These are phyloP conservation scores for Teleogryllus oceanicus DNA, from an alignment of 2,888 invertebrate genomes.

Conservation along the genomic window DNA sequence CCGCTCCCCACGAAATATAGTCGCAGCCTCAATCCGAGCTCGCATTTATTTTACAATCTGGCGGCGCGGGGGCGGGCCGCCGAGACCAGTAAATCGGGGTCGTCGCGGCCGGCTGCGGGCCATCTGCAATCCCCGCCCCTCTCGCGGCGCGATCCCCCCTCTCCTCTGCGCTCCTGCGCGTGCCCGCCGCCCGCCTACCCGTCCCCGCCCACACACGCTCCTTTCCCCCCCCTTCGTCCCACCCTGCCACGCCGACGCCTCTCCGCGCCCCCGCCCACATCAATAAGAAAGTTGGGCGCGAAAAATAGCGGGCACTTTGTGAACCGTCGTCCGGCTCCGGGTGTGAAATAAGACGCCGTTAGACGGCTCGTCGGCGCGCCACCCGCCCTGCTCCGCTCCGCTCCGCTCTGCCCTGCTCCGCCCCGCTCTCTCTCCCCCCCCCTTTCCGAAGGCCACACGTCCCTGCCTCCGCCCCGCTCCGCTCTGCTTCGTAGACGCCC, in stretches of 20 bases:
- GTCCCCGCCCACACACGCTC: no score
- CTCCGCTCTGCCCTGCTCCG: no score
- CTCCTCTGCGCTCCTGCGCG: neutral
- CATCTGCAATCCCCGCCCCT: neutral
- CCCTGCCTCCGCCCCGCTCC: no score
- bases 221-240: neutral
- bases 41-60: slow-evolving; percentile 18
- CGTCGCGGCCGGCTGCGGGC: neutral
- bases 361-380: neutral
- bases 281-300: neutral
- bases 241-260: neutral
- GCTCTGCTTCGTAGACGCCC: no score
- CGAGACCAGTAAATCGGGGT: slow-evolving; percentile 8
- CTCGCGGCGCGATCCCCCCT: neutral
- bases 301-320: slow-evolving; percentile 1
- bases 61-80: neutral
- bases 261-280: neutral
- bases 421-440: no score
- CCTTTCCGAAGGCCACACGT: no score
- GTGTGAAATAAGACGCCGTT: slow-evolving; percentile 1
- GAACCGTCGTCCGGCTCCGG: neutral
- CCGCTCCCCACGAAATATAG: neutral
- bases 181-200: no score
- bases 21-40: slow-evolving; percentile 7
- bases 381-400: neutral